Evolutionary conservation across 2,797 vertebrate genomes (phyloP), one percentile per base, ranked within the genome.

Genomic region (Podarcis lilfordi): DNA sequence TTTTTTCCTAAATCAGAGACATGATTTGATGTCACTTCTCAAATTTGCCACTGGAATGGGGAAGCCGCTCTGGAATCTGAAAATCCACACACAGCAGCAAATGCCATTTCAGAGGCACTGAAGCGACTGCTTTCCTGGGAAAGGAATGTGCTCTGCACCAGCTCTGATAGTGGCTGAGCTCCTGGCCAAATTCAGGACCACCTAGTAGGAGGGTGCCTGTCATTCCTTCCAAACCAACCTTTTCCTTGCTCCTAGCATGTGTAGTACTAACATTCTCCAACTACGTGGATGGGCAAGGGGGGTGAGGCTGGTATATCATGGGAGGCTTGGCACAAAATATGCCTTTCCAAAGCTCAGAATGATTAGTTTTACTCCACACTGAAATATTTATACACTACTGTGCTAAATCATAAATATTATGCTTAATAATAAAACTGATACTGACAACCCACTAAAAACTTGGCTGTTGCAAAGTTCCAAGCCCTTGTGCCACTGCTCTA

Each of bases 311-410:
- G 55, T 66, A 80, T 27, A 80, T 50, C 15, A 81, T 37, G 40
- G 6, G 32, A 75, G n/a, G n/a, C 71, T 68, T 89, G 83, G 88
- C 83, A 85, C 59, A 81, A 83, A 83, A n/a, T 15, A 9, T 89
- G 61, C 21, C 15, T 71, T 85, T 72, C 45, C 69, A 90, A 71
- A 45, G 72, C 84, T 86, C 55, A 27, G 77, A 91, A 81, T 13
- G 64, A 89, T 80, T 89, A 61, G 25, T 86, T 92, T 91, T 50
- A 85, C 82, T 91, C 86, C 86, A 76, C 74, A 83, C 6, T 80
- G 66, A 25, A 83, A 40, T 89, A 71, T 81, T 90, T 89, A 91
- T 68, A 86, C 72, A 71, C 66, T 40, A 69, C 64, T 80, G 71
- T 77, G 79, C 37, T 66, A 86, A 77, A 86, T 88, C 3, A 43